phyloP scores from a whole-genome alignment of 2,888 invertebrate species.

The Phytoseiulus persimilis region DNA sequence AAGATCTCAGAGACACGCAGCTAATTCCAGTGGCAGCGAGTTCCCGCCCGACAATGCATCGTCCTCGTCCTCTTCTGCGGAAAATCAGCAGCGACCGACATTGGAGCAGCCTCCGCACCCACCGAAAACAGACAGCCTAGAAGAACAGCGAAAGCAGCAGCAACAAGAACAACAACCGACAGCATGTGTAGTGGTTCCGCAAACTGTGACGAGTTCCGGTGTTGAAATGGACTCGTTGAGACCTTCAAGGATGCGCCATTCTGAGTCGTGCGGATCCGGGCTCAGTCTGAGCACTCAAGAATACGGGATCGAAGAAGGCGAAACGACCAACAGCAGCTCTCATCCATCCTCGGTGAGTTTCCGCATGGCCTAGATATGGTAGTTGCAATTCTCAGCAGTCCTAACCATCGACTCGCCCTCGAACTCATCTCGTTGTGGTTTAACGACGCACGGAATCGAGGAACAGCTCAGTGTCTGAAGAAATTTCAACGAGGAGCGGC shows the following conservation, averaged over 20 bases:
- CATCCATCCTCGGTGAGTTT: not conserved
- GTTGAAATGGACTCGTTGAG: constrained; percentile 22
- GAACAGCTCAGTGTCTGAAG: too few relatives aligned
- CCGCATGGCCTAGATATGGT: not conserved
- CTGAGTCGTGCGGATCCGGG: constrained; percentile 15
- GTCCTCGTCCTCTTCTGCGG: not conserved
- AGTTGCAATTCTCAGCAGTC: too few relatives aligned
- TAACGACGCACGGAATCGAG: too few relatives aligned
- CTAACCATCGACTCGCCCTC: too few relatives aligned
- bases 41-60: not conserved
- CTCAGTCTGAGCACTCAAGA: constrained; percentile 6
- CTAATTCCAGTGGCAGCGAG: not conserved
- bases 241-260: not conserved
- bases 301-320: not conserved
- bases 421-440: too few relatives aligned
- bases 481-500: too few relatives aligned
- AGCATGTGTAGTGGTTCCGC: not conserved
- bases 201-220: not conserved
- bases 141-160: not conserved
- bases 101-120: not conserved
- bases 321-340: not conserved
- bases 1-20: not conserved
- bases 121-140: not conserved
- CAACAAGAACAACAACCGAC: not conserved
- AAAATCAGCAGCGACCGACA: not conserved